A percentile compares a stretch with the other conserved stretches of the same genome.
These are phyloP conservation scores for Alligator mississippiensis DNA, from an alignment of 2,113 vertebrate species.

Conservation along the genomic window DNA sequence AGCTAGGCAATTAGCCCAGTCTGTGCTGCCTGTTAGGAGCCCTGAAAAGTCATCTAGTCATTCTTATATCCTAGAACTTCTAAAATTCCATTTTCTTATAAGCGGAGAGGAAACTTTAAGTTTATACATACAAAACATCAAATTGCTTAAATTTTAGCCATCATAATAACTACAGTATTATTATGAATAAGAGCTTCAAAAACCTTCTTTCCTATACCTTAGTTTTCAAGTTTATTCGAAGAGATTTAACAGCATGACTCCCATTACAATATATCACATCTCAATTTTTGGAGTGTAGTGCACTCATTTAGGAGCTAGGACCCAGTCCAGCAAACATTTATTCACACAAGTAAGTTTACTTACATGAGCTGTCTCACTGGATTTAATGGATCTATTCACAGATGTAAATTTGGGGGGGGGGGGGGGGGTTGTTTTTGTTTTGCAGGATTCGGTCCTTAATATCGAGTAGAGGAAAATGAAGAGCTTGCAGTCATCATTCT, in stretches of 20 bases:
- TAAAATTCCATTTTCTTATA: neutral
- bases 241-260: neutral
- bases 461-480: neutral
- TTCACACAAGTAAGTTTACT: neutral
- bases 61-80: too few relatives aligned
- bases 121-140: neutral
- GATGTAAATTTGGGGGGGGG: too few relatives aligned
- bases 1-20: too few relatives aligned
- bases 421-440: neutral
- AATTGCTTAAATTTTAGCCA: neutral
- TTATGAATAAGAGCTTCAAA: slow-evolving; percentile 3
- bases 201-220: neutral
- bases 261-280: neutral
- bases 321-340: neutral
- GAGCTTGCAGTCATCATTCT: neutral
- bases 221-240: neutral
- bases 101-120: neutral
- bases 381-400: neutral
- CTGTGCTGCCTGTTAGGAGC: too few relatives aligned
- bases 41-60: too few relatives aligned
- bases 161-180: neutral
- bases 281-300: too few relatives aligned
- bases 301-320: neutral
- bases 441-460: neutral
- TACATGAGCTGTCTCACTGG: neutral